Conservation (phyloP, 2,888 invertebrate genomes). For the Lasioglossum villosulum region DNA sequence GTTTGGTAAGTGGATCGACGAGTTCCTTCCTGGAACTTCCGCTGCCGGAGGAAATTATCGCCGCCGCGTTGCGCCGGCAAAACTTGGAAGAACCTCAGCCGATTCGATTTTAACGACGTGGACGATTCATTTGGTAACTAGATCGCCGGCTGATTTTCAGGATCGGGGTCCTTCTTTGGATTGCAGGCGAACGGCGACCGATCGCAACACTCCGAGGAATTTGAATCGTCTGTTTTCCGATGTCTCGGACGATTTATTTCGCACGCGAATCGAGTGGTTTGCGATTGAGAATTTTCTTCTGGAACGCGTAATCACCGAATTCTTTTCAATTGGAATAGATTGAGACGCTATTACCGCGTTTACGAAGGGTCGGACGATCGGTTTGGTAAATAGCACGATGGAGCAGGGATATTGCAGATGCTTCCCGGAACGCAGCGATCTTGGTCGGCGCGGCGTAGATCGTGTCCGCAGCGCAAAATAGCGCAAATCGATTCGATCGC, state of each 20-base stretch:
- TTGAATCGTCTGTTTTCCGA: background rate
- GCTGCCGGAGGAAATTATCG: background rate
- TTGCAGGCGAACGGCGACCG: too few species aligned
- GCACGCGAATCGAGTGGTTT: background rate
- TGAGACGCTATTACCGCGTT: background rate
- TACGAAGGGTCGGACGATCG: background rate
- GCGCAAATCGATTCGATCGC: background rate
- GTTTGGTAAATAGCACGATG: background rate
- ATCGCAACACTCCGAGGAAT: background rate
- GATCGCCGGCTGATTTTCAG: background rate
- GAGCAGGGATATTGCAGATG: background rate
- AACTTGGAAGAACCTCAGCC: background rate
- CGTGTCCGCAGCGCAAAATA: slow-evolving; percentile 3
- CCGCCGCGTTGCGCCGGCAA: background rate
- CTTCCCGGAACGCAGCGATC: background rate
- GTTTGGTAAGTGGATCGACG: background rate
- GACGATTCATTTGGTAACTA: background rate
- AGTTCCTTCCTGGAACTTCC: background rate
- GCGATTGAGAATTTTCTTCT: background rate
- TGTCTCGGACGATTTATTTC: background rate
- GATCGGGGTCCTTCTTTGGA: background rate
- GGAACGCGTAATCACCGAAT: background rate
- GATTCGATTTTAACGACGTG: background rate
- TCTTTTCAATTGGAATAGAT: background rate
- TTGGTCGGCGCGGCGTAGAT: background rate